Conservation (phyloP, 2,888 invertebrate species). For the Alloscopus bannaensis region DNA sequence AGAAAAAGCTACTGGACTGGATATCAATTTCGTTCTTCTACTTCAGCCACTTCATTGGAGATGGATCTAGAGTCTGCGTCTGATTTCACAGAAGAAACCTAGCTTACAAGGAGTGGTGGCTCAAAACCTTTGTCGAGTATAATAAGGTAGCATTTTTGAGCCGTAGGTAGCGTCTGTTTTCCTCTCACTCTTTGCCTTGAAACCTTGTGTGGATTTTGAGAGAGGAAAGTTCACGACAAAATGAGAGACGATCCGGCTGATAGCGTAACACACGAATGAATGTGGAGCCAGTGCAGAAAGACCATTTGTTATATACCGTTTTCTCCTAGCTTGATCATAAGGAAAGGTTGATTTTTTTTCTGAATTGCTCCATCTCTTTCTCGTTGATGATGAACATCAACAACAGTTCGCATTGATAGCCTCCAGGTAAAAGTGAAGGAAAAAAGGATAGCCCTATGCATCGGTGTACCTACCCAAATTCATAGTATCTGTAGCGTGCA, state of each 20-base stretch:
- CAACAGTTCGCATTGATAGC: slow-evolving; percentile 24
- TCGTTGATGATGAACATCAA: not conserved
- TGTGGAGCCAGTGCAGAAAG: not conserved
- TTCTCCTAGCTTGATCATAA: slow-evolving; percentile 7
- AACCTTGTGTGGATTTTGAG: too few relatives aligned
- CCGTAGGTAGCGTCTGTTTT: too few relatives aligned
- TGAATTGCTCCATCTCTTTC: slow-evolving; percentile 4
- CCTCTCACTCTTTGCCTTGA: too few relatives aligned
- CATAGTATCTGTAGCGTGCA: too few relatives aligned
- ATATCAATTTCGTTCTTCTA: too few relatives aligned
- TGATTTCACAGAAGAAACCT: too few relatives aligned
- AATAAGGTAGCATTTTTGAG: too few relatives aligned
- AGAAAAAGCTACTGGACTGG: too few relatives aligned
- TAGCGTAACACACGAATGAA: not conserved
- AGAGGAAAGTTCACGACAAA: not conserved
- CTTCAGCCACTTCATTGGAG: slow-evolving; percentile 7
- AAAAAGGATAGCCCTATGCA: too few relatives aligned
- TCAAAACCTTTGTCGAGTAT: too few relatives aligned
- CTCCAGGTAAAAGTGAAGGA: slow-evolving; percentile 58
- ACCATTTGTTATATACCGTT: not conserved
- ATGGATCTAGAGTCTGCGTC: slow-evolving; percentile 17
- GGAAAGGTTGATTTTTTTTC: slow-evolving; percentile 15
- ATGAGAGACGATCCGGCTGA: not conserved
- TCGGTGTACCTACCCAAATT: too few relatives aligned
- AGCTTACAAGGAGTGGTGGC: too few relatives aligned